phyloP scores from a whole-genome alignment of 2,888 invertebrate genomes.

The Spicauda simplicius region DNA sequence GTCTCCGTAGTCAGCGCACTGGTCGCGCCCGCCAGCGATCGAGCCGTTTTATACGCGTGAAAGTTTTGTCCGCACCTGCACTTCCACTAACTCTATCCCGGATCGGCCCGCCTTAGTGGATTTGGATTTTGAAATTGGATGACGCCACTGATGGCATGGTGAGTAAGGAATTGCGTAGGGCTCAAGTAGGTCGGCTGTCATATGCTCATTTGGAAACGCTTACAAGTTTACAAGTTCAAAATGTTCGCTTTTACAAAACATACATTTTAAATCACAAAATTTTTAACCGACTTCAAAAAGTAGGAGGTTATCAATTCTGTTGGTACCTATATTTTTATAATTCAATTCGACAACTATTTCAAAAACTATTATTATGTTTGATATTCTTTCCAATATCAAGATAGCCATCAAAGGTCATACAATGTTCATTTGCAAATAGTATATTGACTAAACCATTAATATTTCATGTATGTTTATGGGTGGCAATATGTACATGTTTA shows the following conservation, averaged over 20 bases:
- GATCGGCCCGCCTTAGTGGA: conserved; percentile 63
- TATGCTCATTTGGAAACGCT: background rate
- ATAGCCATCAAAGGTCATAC: no score
- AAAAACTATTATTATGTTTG: no score
- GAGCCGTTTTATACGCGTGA: conserved; percentile 80
- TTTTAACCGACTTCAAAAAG: no score
- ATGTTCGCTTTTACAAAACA: background rate
- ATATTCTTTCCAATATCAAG: no score
- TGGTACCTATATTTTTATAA: no score
- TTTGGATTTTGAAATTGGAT: conserved; percentile 72
- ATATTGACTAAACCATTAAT: no score
- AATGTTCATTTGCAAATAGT: no score
- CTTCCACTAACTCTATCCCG: conserved; percentile 68
- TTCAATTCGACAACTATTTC: no score
- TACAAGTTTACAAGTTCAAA: background rate
- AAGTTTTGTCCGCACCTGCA: conserved; percentile 69
- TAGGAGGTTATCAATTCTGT: no score
- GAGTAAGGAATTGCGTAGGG: conserved; percentile 32
- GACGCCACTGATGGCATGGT: conserved; percentile 60
- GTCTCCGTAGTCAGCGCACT: conserved; percentile 64
- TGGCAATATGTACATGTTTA: no score
- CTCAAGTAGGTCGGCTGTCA: background rate
- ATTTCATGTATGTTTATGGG: no score
- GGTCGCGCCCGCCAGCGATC: conserved; percentile 71
- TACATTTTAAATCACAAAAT: no score